These are phyloP conservation scores for Tipula confusa DNA, from an alignment of 2,888 invertebrate species.

Conservation along the genomic window DNA sequence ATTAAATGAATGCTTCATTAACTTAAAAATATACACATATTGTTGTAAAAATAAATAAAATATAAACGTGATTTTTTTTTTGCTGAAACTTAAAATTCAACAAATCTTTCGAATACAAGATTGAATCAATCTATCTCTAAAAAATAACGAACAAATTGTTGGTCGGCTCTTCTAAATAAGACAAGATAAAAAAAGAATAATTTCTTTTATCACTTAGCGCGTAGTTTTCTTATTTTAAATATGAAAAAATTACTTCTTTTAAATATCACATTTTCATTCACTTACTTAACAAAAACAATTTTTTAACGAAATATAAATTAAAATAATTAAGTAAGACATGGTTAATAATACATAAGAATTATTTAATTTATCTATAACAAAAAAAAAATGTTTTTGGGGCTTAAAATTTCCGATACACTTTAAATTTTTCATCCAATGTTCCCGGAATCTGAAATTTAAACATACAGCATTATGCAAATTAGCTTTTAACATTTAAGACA, in stretches of 20 bases:
- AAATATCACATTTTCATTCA: conserved; percentile 16
- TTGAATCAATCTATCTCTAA: neutral
- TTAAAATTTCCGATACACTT: neutral
- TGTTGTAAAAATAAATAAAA: neutral
- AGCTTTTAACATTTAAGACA: neutral
- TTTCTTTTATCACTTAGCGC: neutral
- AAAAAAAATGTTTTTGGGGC: neutral
- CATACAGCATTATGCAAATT: neutral
- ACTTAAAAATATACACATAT: neutral
- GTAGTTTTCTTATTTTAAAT: neutral
- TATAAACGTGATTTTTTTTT: neutral
- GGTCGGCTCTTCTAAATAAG: neutral
- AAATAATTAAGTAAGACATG: neutral
- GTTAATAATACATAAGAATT: neutral
- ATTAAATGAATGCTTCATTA: neutral
- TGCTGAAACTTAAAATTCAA: neutral
- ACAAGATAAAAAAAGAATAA: neutral
- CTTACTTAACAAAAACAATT: neutral
- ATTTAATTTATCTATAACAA: neutral
- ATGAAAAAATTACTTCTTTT: neutral
- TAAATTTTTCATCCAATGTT: conserved; percentile 25
- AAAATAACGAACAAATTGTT: neutral
- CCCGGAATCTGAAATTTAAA: conserved; percentile 14
- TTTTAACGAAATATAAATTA: neutral
- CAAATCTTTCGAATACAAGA: neutral